These are phyloP conservation scores for Xiphophorus couchianus DNA, from an alignment of 2,113 vertebrate species.

Conservation along the genomic window DNA sequence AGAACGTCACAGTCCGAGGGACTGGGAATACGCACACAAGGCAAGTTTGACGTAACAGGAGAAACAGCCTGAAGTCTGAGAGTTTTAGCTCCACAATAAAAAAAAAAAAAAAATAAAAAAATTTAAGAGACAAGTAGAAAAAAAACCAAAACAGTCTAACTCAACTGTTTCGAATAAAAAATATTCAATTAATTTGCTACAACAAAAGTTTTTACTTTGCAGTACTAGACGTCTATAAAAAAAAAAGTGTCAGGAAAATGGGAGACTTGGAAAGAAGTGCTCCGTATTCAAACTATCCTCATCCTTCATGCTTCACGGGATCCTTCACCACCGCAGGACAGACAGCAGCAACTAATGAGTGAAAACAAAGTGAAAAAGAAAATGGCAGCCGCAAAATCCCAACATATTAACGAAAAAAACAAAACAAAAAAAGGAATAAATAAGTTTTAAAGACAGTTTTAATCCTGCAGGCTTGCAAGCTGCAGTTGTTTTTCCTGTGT, in stretches of 20 bases:
- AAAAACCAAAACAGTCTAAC: conserved; percentile 29
- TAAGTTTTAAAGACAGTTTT: conserved; percentile 81
- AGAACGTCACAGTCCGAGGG: conserved; percentile 1
- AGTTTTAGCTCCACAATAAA: conserved; percentile 23
- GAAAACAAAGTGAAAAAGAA: conserved; percentile 39
- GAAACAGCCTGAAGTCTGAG: background rate
- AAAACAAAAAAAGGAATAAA: conserved; percentile 85
- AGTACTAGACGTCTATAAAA: conserved; percentile 18
- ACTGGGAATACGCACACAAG: conserved; percentile 9
- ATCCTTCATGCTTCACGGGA: conserved; percentile 35
- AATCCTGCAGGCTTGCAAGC: conserved; percentile 47
- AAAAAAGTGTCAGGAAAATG: background rate
- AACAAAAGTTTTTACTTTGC: conserved; percentile 21
- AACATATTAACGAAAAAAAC: conserved; percentile 44
- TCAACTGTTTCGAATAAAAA: background rate
- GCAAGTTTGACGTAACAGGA: background rate
- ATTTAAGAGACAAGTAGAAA: background rate
- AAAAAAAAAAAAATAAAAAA: conserved; percentile 20
- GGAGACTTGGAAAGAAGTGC: conserved; percentile 33
- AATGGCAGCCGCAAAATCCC: conserved; percentile 79
- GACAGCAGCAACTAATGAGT: conserved; percentile 50
- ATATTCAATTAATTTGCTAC: conserved; percentile 2
- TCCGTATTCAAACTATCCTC: conserved; percentile 30
- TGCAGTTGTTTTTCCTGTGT: conserved; percentile 41
- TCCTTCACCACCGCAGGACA: conserved; percentile 10